Evolutionary conservation across 2,888 invertebrate genomes (phyloP), one percentile per base, ranked within the genome.

Genomic region (Exocentrus adspersus): DNA sequence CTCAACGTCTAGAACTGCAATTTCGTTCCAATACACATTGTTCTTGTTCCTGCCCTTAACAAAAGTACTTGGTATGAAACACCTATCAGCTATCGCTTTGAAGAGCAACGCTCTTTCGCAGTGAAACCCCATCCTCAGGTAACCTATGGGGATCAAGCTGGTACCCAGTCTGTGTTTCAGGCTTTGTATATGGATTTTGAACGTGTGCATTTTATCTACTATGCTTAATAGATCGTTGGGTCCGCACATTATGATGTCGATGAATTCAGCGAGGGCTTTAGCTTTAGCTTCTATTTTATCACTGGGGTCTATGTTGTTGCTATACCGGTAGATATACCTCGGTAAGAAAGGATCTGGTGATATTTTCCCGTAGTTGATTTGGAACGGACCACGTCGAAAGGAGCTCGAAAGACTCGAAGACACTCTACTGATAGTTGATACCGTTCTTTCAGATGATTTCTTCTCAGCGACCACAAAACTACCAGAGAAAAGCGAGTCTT

Each of bases 21-120:
- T 76, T 72, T 82, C 81, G 64, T 82, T 82, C 81, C 81, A 82
- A 71, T 80, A 82, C n/a, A 79, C 53, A 16, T 68, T 70, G 43
- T 67, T 69, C 14, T 46, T 70, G 43, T 67, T 69, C 14, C 48
- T 69, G n/a, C 77, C 75, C 37, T 84, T 81, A 2, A 84, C 82
- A 16, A 87, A 73, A 2, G 84, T 81, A 30, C 82, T 80, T 0
- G 86, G 85, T 21, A 87, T 77, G 10, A 81, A 80, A 59, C 86
- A 79, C 66, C 80, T 78, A 69, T 87, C 87, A 1, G 86, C 86
- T n/a, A 87, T 74, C 1, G 84, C 85, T 70, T 79, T 79, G 74
- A 86, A 87, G 1, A 87, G 80, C 14, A 87, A 65, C 0, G 87
- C 85, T 60, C 85, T 77, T 67, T 86, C 86, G 58, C 85, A 81